These are phyloP conservation scores for Erinaceus europaeus DNA, from an alignment of 2,113 vertebrate genomes.

Conservation along the genomic window DNA sequence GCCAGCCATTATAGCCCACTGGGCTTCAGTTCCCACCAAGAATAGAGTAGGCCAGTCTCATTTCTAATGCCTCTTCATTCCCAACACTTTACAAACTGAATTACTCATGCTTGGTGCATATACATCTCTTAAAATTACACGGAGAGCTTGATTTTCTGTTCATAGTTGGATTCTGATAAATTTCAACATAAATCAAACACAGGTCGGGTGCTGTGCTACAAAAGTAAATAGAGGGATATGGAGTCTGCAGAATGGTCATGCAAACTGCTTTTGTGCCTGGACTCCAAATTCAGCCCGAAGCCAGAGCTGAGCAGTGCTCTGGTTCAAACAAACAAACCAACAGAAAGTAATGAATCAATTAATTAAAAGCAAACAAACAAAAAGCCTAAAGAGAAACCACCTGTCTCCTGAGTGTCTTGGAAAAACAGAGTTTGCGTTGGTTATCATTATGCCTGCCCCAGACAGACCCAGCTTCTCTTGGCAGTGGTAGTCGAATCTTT, in stretches of 20 bases:
- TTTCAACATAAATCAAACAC: slow-evolving; percentile 3
- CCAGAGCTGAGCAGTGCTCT: too few species aligned
- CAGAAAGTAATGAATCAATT: too few species aligned
- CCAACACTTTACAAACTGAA: not conserved
- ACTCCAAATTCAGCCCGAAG: too few species aligned
- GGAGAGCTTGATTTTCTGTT: slow-evolving; percentile 20
- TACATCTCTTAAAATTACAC: too few species aligned
- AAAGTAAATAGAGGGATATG: too few species aligned
- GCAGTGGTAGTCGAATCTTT: not conserved
- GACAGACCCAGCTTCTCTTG: not conserved
- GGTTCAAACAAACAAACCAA: too few species aligned
- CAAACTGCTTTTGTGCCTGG: too few species aligned
- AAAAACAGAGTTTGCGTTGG: slow-evolving; percentile 24
- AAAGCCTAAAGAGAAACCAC: not conserved
- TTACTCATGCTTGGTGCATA: not conserved
- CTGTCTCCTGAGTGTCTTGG: not conserved
- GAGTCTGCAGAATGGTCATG: too few species aligned
- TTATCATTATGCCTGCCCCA: not conserved
- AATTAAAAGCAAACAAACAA: too few species aligned
- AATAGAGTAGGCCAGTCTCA: not conserved
- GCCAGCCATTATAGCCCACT: too few species aligned
- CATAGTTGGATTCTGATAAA: not conserved
- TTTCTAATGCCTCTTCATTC: not conserved
- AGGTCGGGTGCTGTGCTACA: not conserved
- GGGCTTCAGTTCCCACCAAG: not conserved